These are phyloP conservation scores for Rambutsinella grinnellia DNA, from an alignment of 2,888 invertebrate species.

Conservation along the genomic window DNA sequence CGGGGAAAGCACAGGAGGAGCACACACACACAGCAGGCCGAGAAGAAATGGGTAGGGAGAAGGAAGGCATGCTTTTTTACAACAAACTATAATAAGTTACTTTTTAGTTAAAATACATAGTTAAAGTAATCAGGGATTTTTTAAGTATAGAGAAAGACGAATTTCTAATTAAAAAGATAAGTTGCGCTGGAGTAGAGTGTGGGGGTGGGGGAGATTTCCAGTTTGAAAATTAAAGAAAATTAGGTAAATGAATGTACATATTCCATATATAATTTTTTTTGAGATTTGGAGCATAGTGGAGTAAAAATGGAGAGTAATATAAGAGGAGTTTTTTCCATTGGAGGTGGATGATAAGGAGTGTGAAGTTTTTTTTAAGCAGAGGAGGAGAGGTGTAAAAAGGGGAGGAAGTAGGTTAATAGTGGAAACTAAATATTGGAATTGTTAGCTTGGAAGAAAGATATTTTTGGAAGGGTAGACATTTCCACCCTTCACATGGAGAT, in stretches of 20 bases:
- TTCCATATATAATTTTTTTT: not conserved
- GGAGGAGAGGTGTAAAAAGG: not conserved
- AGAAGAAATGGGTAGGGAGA: not conserved
- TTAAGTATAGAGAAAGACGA: no score
- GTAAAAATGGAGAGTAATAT: not conserved
- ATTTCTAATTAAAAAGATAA: no score
- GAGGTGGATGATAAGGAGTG: not conserved
- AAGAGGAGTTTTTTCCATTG: not conserved
- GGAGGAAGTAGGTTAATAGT: slow-evolving; percentile 12
- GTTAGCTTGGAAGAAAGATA: no score
- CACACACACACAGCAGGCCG: no score
- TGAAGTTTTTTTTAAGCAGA: not conserved
- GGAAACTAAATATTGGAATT: no score
- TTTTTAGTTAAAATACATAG: not conserved
- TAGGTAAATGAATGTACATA: not conserved
- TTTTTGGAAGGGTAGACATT: no score
- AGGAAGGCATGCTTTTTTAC: slow-evolving; percentile 11
- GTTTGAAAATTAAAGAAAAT: slow-evolving; percentile 4
- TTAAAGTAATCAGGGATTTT: no score
- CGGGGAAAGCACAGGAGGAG: slow-evolving; percentile 21
- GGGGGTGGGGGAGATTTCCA: not conserved
- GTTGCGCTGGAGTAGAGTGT: no score
- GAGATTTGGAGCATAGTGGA: not conserved
- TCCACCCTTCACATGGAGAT: no score
- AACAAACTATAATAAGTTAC: not conserved